Percentiles rank a stretch among this genome's conserved stretches.
phyloP scores from a whole-genome alignment of 2,888 invertebrate genomes.

The Dusona sp. region DNA sequence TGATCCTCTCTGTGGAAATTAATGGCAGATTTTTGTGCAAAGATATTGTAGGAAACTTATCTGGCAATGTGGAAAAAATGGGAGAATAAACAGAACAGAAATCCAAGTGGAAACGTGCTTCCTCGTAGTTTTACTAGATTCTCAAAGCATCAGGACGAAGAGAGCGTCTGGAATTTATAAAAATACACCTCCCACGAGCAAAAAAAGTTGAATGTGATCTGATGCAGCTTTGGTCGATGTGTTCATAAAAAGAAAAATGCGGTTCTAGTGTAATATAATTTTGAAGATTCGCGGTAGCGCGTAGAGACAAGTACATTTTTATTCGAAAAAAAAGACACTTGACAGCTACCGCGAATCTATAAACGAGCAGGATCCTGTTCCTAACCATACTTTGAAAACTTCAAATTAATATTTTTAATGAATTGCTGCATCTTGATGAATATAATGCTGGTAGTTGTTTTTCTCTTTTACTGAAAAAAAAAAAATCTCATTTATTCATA shows the following conservation, averaged over 20 bases:
- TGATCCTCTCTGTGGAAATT: conserved; percentile 5
- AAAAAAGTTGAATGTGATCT: not conserved
- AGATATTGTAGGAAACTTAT: conserved; percentile 3
- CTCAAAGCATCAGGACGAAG: not conserved
- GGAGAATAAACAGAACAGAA: not conserved
- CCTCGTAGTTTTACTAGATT: not conserved
- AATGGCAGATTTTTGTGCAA: conserved; percentile 10
- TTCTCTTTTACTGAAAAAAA: no score
- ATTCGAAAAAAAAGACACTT: no score
- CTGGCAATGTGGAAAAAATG: conserved; percentile 9
- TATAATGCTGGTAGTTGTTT: no score
- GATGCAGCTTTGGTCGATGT: not conserved
- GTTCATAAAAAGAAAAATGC: not conserved
- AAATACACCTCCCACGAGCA: not conserved
- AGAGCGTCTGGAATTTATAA: not conserved
- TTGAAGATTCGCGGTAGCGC: no score
- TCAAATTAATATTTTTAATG: no score
- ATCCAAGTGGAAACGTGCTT: conserved; percentile 11
- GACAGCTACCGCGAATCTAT: no score
- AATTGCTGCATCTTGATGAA: no score
- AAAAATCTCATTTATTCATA: no score
- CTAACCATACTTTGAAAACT: no score
- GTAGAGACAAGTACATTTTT: no score
- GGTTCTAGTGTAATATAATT: not conserved
- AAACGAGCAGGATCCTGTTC: no score